Evolutionary conservation across 2,113 vertebrate genomes (phyloP).

Genomic region (Paradoxurus hermaphroditus): DNA sequence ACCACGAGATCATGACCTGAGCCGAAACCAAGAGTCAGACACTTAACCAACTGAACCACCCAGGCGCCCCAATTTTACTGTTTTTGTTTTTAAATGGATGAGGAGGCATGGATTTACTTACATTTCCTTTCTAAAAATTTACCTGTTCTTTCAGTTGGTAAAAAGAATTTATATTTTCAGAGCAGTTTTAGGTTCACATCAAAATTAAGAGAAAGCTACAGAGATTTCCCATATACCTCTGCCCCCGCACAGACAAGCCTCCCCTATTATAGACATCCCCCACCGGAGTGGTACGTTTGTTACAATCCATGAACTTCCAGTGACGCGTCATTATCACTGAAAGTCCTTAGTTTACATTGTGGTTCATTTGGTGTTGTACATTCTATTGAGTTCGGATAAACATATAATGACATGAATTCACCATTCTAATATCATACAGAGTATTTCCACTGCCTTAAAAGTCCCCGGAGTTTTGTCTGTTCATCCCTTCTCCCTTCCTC

Average conservation of each 20-base stretch:
- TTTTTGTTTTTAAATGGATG: conserved; percentile 25
- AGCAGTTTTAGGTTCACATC: background rate
- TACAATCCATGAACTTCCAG: background rate
- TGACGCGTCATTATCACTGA: background rate
- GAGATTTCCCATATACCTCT: background rate
- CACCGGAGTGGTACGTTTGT: background rate
- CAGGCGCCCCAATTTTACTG: too few relatives aligned
- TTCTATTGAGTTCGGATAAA: background rate
- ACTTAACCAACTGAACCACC: too few relatives aligned
- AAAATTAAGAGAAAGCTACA: background rate
- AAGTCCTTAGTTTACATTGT: background rate
- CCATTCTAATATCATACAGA: background rate
- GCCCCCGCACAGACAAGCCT: background rate
- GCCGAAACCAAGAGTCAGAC: too few relatives aligned
- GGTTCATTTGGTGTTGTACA: background rate
- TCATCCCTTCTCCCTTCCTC: background rate
- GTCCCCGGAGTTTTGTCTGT: background rate
- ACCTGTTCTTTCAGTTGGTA: background rate
- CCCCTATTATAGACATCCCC: background rate
- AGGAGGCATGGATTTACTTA: background rate
- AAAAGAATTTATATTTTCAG: background rate
- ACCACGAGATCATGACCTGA: too few relatives aligned
- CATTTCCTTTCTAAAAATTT: background rate
- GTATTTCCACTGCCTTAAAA: background rate
- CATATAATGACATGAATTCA: background rate